Evolutionary conservation across 2,113 vertebrate species (phyloP).

Genomic region (Chelonoidis abingdonii): DNA sequence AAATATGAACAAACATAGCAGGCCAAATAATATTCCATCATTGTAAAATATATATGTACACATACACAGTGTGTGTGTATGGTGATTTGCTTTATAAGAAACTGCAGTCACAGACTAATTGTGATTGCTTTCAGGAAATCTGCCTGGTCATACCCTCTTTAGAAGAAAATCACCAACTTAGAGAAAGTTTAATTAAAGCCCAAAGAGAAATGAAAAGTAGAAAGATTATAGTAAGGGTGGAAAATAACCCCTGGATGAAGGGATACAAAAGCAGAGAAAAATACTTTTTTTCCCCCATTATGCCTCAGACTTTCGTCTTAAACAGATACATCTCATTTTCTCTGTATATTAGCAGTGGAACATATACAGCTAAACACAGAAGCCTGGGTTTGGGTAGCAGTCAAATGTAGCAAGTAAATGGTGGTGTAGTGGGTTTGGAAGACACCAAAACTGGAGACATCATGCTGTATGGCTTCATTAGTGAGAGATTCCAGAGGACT

Average conservation of each 20-base stretch:
- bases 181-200: neutral
- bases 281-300: neutral
- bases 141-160: neutral
- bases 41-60: neutral
- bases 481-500: neutral
- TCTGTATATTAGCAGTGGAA: neutral
- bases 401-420: neutral
- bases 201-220: neutral
- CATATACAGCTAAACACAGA: neutral
- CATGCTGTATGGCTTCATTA: neutral
- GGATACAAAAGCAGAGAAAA: neutral
- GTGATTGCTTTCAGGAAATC: neutral
- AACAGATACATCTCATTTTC: neutral
- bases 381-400: neutral
- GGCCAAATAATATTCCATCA: neutral
- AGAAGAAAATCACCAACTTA: rapidly evolving
- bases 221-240: neutral
- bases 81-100: neutral
- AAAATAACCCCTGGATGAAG: neutral
- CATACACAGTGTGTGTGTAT: neutral
- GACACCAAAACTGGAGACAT: neutral
- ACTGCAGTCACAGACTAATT: neutral
- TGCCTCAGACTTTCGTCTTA: neutral
- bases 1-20: neutral
- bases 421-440: neutral